Evolutionary conservation across 1,140 invertebrate species (phyloP).

Genomic region (Solenopsis invicta): DNA sequence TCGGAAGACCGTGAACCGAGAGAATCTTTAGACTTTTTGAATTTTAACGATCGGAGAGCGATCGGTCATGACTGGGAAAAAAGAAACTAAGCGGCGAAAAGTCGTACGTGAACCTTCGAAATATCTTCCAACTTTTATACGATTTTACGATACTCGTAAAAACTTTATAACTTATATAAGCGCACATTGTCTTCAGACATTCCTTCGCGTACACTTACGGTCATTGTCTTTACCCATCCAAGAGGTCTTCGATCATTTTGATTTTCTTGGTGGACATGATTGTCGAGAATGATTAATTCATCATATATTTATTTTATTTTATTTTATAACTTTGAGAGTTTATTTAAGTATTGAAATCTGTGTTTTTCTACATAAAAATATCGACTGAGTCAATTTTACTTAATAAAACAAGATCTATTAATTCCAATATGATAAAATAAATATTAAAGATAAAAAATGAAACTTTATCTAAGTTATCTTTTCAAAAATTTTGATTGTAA

Average conservation of each 20-base stretch:
- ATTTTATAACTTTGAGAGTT: background rate
- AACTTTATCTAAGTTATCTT: background rate
- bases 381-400: background rate
- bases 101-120: conserved; percentile 54
- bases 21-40: conserved; percentile 48
- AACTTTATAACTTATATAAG: conserved; percentile 77
- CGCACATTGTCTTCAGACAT: conserved; percentile 37
- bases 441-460: background rate
- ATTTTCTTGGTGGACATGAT: conserved; percentile 54
- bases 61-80: conserved; percentile 26
- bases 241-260: background rate
- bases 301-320: no score
- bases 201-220: background rate
- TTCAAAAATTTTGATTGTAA: background rate
- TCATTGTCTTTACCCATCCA: conserved; percentile 33
- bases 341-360: background rate
- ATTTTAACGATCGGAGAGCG: background rate
- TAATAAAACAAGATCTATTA: background rate
- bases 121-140: conserved; percentile 76
- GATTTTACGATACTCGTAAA: conserved; percentile 79
- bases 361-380: background rate
- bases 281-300: background rate
- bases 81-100: conserved; percentile 11
- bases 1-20: conserved; percentile 55
- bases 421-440: background rate